Percentiles rank a stretch among this genome's conserved stretches.
These are phyloP conservation scores for Drosophila yooni DNA, from an alignment of 2,888 invertebrate genomes.

Conservation along the genomic window DNA sequence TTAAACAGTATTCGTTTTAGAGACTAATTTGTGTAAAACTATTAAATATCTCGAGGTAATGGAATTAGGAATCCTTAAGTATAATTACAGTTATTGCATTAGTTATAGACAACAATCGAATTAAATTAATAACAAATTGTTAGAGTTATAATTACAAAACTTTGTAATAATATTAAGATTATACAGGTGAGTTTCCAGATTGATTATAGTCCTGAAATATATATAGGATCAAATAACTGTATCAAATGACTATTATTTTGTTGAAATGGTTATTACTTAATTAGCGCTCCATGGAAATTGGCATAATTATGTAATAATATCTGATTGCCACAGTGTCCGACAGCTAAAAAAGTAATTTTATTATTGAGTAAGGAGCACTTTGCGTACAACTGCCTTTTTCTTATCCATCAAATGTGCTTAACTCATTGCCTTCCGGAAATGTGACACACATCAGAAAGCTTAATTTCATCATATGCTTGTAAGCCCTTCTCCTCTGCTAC, in stretches of 20 bases:
- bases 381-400: not conserved
- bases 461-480: not conserved
- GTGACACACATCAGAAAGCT: constrained; percentile 9
- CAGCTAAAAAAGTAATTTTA: constrained; percentile 1
- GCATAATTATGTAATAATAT: not conserved
- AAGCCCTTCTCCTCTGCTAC: not conserved
- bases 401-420: constrained; percentile 7
- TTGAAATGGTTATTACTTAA: not conserved
- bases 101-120: not conserved
- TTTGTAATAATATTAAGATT: not conserved
- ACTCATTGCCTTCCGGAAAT: constrained; percentile 13
- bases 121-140: not conserved
- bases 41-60: not conserved
- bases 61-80: not conserved
- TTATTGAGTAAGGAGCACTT: not conserved
- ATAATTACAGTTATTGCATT: not conserved
- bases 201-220: not conserved
- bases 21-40: not conserved
- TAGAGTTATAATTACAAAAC: not conserved
- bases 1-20: not conserved
- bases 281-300: not conserved
- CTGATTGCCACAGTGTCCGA: not conserved
- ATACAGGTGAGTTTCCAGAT: not conserved
- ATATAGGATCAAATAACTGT: not conserved
- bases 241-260: constrained; percentile 2